These are phyloP conservation scores for Rugalucina vietnamica DNA, from an alignment of 2,888 invertebrate genomes.

Conservation along the genomic window DNA sequence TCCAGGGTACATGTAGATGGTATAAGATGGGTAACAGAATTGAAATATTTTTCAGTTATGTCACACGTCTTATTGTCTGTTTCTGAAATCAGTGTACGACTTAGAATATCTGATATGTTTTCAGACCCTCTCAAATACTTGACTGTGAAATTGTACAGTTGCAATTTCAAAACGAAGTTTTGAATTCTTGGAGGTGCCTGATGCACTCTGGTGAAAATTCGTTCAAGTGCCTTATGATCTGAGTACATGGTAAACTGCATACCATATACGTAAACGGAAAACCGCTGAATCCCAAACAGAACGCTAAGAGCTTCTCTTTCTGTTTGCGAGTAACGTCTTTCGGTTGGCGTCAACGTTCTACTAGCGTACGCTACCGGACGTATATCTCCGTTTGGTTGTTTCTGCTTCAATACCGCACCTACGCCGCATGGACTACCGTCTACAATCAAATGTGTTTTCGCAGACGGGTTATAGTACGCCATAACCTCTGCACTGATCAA, in stretches of 20 bases:
- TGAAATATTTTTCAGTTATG: conserved; percentile 18
- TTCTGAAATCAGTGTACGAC: neutral
- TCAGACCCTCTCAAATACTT: neutral
- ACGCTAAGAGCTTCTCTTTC: conserved; percentile 4
- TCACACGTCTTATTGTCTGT: neutral
- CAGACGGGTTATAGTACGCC: conserved; percentile 14
- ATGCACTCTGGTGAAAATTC: neutral
- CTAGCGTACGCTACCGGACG: conserved; percentile 21
- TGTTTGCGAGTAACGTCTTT: conserved; percentile 16
- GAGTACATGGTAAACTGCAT: conserved; percentile 2
- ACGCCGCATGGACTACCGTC: conserved; percentile 14
- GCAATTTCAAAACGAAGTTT: conserved; percentile 19
- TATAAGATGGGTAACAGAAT: too few species aligned
- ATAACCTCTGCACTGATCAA: conserved; percentile 19
- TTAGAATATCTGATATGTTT: conserved; percentile 19
- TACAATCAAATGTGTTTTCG: conserved; percentile 19
- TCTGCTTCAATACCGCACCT: conserved; percentile 10
- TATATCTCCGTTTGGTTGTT: conserved; percentile 13
- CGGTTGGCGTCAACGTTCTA: neutral
- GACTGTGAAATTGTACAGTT: conserved; percentile 19
- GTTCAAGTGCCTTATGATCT: neutral
- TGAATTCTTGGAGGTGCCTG: conserved; percentile 10
- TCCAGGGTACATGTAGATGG: too few species aligned
- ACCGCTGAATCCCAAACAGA: conserved; percentile 22
- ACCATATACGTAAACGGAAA: conserved; percentile 3